Evolutionary conservation across 1,140 invertebrate genomes (phyloP), one percentile per base, ranked within the genome.

Genomic region (Ceratina australensis): DNA sequence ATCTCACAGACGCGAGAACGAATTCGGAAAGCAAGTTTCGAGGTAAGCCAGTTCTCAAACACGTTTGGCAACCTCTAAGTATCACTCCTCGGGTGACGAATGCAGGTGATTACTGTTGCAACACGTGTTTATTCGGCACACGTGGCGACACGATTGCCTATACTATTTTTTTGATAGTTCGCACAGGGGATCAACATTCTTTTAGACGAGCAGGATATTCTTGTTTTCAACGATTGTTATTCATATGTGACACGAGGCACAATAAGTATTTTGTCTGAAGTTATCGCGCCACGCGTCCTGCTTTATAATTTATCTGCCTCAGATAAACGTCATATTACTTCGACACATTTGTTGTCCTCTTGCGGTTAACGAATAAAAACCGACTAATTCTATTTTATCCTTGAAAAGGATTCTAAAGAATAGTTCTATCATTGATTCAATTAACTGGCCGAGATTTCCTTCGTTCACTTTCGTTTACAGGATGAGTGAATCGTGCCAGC

Each of bases 21-120:
- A 26, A 60, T n/a, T 74, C 73, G 61, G 52, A 67, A 60, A 67
- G 12, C 15, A n/a, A 57, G 42, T 64, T 20, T 12, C 24, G 2
- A 73, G 61, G 20, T 74, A 63, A 64, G 71, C 54, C 20, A 67
- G 54, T 57, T 66, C 28, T 50, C 50, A 52, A 33, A 47, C 49
- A 15, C 12, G 28, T 72, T 72, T 20, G 64, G 50, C 13, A 28
- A 28, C 33, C n/a, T 16, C 42, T 10, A 10, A 42, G 33, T n/a
- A 61, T 67, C 50, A 52, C 57, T 50, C 24, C 59, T n/a, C 8
- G 24, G 24, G 33, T 42, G 33, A 42, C 33, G 33, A 42, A 5
- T 33, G 26, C 52, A 68, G 64, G 18, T 72, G 20, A 72, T 15
- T 56, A 72, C 0, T 28, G 28, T 72, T 57, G 13, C 24, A 12